These are phyloP conservation scores for Macrocentrus cingulum DNA, from an alignment of 1,140 invertebrate genomes.

Conservation along the genomic window DNA sequence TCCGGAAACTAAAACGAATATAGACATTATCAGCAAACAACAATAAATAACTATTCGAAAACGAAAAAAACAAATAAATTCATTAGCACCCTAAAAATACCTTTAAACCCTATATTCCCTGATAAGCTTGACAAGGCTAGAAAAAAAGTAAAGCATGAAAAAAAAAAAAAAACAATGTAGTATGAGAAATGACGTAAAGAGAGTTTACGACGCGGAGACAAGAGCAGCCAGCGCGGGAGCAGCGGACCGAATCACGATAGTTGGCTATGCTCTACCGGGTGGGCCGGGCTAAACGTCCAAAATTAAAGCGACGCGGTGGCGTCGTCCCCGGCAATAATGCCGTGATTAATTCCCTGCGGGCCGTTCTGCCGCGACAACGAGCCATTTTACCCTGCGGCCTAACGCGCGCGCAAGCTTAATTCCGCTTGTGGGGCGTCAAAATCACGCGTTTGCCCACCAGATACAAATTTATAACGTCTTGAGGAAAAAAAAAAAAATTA, in stretches of 20 bases:
- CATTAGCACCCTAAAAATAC: no score
- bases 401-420: not conserved
- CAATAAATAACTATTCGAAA: no score
- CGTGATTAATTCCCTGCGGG: slow-evolving; percentile 42
- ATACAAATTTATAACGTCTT: not conserved
- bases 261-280: slow-evolving; percentile 39
- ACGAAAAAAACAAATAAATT: no score
- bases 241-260: slow-evolving; percentile 32
- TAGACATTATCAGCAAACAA: no score
- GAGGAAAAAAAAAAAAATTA: not conserved
- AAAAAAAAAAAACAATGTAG: slow-evolving; percentile 7
- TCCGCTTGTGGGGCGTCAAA: not conserved
- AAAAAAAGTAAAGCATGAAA: no score
- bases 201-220: slow-evolving; percentile 23
- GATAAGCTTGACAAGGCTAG: no score
- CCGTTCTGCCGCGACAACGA: slow-evolving; percentile 22
- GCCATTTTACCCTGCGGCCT: slow-evolving; percentile 3
- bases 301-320: slow-evolving; percentile 40
- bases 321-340: slow-evolving; percentile 37
- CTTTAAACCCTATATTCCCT: no score
- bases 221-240: slow-evolving; percentile 26
- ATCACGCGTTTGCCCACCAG: not conserved
- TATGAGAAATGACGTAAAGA: slow-evolving; percentile 28
- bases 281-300: slow-evolving; percentile 38
- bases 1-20: no score